Base-by-base conservation (phyloP, 2,797 vertebrate species). In the Huso huso region DNA sequence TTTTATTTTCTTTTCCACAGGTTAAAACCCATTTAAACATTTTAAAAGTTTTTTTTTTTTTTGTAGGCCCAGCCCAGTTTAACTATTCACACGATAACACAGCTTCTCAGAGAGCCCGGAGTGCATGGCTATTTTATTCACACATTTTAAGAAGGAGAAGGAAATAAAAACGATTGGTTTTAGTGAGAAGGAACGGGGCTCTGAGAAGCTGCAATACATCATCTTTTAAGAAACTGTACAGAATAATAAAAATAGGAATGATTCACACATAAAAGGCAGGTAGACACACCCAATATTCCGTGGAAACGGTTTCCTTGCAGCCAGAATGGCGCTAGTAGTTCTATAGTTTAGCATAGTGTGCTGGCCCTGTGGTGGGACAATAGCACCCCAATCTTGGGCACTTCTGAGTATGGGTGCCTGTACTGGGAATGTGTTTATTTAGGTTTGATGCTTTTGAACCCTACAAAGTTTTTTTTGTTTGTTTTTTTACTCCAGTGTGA, bases 51-150 rank as follows among this genome's bases (percentile, higher is more conserved):
- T 69, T 85, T 78, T 81, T 87, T 75, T 75, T 76, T 80, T 72
- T 80, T 87, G 89, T 86, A 90, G 88, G 89, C 86, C 88, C 88
- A 89, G 89, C 87, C 87, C 89, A 88, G 84, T 86, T 85, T 70
- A 77, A 86, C 79, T 86, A 81, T 82, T 85, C 75, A 79, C 80
- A 69, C 63, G 18, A 63, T 65, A 13, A 79, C 57, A 70, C 76
- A 15, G 37, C 64, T 69, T 75, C 61, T 63, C 80, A 71, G 71
- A 75, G 84, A 85, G 79, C 76, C 77, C 18, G 73, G 72, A 62
- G 69, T 1, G 15, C 52, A 79, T 64, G 49, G 73, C 68, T 65
- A 68, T 73, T 6, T 5, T 52, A 68, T 77, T 76, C 70, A 57
- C 60, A 65, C 10, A 74, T 74, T 71, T 74, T 65, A 18, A 61